Conservation (phyloP, 2,888 invertebrate species). For the Lomographa bimaculata region DNA sequence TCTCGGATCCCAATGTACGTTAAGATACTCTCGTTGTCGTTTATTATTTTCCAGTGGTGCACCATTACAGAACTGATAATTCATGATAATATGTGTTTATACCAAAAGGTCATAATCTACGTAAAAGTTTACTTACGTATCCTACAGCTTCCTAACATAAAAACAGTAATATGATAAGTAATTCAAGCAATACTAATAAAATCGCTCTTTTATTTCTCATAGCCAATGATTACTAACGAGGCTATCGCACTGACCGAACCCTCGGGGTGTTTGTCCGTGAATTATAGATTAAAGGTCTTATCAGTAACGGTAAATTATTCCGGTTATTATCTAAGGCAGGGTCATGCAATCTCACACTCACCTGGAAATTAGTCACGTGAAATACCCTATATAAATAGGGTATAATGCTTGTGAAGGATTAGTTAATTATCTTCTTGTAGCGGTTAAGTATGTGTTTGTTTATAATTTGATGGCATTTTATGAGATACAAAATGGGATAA, state of each 20-base stretch:
- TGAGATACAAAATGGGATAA: no score
- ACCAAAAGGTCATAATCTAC: no score
- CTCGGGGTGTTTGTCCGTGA: slow-evolving; percentile 17
- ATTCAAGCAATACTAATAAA: neutral
- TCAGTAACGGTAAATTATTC: slow-evolving; percentile 39
- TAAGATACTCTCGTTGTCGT: no score
- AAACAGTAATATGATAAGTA: slow-evolving; percentile 2
- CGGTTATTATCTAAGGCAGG: slow-evolving; percentile 35
- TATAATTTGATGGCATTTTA: no score
- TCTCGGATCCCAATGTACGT: no score
- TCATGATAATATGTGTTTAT: no score
- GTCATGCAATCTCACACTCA: slow-evolving; percentile 26
- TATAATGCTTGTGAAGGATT: slow-evolving; percentile 7
- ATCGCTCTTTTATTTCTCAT: slow-evolving; percentile 14
- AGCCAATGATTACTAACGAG: slow-evolving; percentile 17
- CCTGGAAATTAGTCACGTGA: slow-evolving; percentile 49
- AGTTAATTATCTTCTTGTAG: slow-evolving; percentile 1
- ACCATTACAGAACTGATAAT: no score
- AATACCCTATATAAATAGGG: slow-evolving; percentile 3
- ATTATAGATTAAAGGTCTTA: slow-evolving; percentile 24
- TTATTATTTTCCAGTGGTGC: no score
- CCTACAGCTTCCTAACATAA: no score
- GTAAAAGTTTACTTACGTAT: no score
- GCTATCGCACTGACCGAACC: slow-evolving; percentile 12
- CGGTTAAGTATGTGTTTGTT: no score